phyloP scores from a whole-genome alignment of 2,888 invertebrate species.

The Molanna angustata region DNA sequence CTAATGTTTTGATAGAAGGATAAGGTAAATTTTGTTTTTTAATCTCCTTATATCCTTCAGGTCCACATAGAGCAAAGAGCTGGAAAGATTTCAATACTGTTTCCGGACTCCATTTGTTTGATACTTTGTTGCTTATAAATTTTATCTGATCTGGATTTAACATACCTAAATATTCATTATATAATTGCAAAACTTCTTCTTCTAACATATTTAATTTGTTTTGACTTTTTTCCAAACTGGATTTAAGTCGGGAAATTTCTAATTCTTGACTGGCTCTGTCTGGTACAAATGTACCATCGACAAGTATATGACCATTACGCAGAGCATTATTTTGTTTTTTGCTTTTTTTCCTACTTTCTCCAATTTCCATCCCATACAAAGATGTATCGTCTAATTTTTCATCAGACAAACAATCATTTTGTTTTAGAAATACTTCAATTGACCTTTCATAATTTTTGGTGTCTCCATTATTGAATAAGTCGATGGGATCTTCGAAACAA shows the following conservation, averaged over 20 bases:
- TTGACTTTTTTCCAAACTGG: background rate
- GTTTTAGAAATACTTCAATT: too few species aligned
- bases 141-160: constrained; percentile 5
- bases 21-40: constrained; percentile 1
- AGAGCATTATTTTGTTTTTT: background rate
- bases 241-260: background rate
- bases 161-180: background rate
- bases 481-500: too few species aligned
- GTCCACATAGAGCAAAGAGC: constrained; percentile 1
- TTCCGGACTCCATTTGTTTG: background rate
- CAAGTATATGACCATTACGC: background rate
- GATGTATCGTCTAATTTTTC: too few species aligned
- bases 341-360: background rate
- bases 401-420: too few species aligned
- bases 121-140: background rate
- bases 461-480: too few species aligned
- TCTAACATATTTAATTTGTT: background rate
- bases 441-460: too few species aligned
- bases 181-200: background rate
- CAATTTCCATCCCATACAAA: too few species aligned
- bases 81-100: background rate
- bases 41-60: background rate
- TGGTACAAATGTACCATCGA: too few species aligned
- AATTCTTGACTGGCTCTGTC: constrained; percentile 3
- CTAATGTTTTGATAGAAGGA: background rate